Evolutionary conservation across 92 coral and sea anemone genomes (phyloP).

Genomic region (Epizoanthus ramosus): DNA sequence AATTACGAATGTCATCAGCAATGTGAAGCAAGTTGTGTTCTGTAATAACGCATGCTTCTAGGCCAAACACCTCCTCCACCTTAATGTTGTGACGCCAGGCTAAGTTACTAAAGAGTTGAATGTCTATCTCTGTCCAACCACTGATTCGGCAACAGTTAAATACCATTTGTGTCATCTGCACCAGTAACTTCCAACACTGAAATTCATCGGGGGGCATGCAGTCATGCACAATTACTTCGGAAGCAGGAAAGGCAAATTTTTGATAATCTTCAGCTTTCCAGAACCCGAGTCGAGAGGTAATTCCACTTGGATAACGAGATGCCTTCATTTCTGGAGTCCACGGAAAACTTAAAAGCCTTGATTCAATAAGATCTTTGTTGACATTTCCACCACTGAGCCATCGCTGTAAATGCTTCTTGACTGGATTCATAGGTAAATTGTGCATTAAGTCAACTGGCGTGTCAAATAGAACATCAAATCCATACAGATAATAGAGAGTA

Average conservation of each 20-base stretch:
- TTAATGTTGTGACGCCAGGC: slow-evolving; percentile 63
- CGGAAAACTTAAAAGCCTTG: slow-evolving; percentile 61
- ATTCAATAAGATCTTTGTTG: slow-evolving; percentile 54
- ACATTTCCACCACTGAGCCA: slow-evolving; percentile 48
- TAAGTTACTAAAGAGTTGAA: slow-evolving; percentile 53
- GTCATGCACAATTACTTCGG: slow-evolving; percentile 60
- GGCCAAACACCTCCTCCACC: slow-evolving; percentile 58
- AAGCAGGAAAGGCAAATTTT: slow-evolving; percentile 61
- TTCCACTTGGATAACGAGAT: slow-evolving; percentile 62
- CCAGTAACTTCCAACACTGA: slow-evolving; percentile 56
- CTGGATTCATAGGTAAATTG: slow-evolving; percentile 66
- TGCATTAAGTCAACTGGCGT: slow-evolving; percentile 70
- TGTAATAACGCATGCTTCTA: slow-evolving; percentile 58
- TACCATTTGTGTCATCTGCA: slow-evolving; percentile 58
- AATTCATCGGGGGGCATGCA: slow-evolving; percentile 49
- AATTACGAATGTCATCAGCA: slow-evolving; percentile 44
- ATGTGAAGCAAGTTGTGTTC: slow-evolving; percentile 66
- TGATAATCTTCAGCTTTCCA: slow-evolving; percentile 75
- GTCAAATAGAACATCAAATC: slow-evolving; percentile 67
- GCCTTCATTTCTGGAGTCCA: slow-evolving; percentile 72
- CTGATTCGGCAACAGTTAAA: slow-evolving; percentile 46
- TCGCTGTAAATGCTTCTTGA: slow-evolving; percentile 57
- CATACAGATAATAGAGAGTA: slow-evolving; percentile 64
- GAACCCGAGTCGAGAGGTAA: slow-evolving; percentile 63
- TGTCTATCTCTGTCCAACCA: slow-evolving; percentile 51